Conservation (phyloP, 2,113 vertebrate genomes). For the Anoura caudifer region DNA sequence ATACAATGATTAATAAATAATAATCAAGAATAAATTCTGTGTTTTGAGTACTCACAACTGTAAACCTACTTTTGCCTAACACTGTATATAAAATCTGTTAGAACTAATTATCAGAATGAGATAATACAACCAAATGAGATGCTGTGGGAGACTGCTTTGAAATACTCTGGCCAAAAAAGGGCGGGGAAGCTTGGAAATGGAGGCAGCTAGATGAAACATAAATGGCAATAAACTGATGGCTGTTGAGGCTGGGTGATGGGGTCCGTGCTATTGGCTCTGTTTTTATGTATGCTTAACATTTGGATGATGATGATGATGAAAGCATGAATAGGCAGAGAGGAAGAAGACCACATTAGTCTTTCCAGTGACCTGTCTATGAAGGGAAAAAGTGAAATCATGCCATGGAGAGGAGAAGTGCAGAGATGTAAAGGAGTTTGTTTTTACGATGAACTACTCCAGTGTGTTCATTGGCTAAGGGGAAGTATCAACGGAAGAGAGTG, state of each 20-base stretch:
- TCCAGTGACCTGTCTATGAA: not conserved
- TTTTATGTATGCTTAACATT: not conserved
- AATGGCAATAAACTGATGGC: not conserved
- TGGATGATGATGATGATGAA: not conserved
- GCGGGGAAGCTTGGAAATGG: not conserved
- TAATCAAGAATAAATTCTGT: too few species aligned
- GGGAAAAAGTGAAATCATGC: not conserved
- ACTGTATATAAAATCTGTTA: not conserved
- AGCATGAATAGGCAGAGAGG: not conserved
- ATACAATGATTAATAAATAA: too few species aligned
- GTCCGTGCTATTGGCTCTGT: not conserved
- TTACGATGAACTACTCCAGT: not conserved
- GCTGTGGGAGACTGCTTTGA: not conserved
- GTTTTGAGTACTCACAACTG: too few species aligned
- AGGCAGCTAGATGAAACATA: not conserved
- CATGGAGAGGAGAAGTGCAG: not conserved
- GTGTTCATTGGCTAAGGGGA: not conserved
- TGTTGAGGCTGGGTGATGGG: not conserved
- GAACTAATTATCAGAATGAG: not conserved
- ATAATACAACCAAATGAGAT: not conserved
- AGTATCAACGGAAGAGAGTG: not conserved
- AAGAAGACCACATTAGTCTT: not conserved
- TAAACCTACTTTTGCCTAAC: not conserved
- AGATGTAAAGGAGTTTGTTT: not conserved
- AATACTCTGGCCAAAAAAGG: not conserved